phyloP scores from a whole-genome alignment of 1,140 invertebrate species.

The Drosophila prosaltans region DNA sequence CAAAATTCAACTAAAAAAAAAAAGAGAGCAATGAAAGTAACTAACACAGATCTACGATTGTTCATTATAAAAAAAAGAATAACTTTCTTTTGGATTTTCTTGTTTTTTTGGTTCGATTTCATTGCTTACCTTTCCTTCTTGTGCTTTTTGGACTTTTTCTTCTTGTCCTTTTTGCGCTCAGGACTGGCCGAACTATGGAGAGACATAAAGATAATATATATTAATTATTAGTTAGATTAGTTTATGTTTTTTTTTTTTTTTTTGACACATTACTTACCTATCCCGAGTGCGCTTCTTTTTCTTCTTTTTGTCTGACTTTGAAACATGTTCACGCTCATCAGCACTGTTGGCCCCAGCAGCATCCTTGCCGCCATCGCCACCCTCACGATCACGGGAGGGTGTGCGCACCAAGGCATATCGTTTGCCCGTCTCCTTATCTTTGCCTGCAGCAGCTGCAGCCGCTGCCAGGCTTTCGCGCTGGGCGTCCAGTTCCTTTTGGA shows the following conservation, averaged over 20 bases:
- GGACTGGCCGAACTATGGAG: conserved; percentile 84
- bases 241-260: not conserved
- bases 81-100: not conserved
- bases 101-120: not conserved
- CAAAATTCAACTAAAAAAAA: conserved; percentile 31
- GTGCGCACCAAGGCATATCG: conserved; percentile 87
- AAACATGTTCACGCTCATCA: conserved; percentile 71
- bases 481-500: conserved; percentile 84
- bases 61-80: conserved; percentile 11
- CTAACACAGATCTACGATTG: conserved; percentile 64
- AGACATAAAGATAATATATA: not conserved
- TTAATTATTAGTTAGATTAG: not conserved
- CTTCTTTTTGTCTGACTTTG: conserved; percentile 85
- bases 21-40: conserved; percentile 39
- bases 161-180: conserved; percentile 87
- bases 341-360: conserved; percentile 33
- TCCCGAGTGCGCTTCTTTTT: conserved; percentile 79
- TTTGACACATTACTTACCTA: conserved; percentile 52
- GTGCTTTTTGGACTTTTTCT: conserved; percentile 88
- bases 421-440: conserved; percentile 78
- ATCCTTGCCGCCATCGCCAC: conserved; percentile 29
- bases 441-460: conserved; percentile 79
- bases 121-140: conserved; percentile 87
- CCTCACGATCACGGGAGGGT: conserved; percentile 83
- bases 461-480: conserved; percentile 84